A percentile compares a stretch with the other conserved stretches of the same genome.
These are phyloP conservation scores for Eurosta solidaginis DNA, from an alignment of 1,140 invertebrate species.

Conservation along the genomic window DNA sequence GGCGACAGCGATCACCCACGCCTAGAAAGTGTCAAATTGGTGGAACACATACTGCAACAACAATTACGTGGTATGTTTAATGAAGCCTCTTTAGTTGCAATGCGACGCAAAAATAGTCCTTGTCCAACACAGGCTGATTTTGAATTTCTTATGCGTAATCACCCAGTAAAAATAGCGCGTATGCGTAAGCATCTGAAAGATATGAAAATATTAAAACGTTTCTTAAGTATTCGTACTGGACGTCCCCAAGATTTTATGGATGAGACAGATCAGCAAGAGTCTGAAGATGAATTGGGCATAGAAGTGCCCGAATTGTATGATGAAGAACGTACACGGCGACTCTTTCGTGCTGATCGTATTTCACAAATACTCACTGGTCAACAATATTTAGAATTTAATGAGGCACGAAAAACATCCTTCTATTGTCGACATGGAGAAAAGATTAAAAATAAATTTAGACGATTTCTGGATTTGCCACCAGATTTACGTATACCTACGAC, in stretches of 20 bases:
- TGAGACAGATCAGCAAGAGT: constrained; percentile 51
- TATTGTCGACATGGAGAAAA: constrained; percentile 56
- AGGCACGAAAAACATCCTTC: constrained; percentile 56
- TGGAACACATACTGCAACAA: constrained; percentile 57
- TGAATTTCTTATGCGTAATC: constrained; percentile 57
- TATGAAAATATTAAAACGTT: constrained; percentile 51
- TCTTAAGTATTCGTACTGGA: constrained; percentile 51
- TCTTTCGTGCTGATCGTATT: constrained; percentile 57
- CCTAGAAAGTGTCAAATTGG: constrained; percentile 50
- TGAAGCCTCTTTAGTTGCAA: constrained; percentile 53
- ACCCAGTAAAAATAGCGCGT: constrained; percentile 54
- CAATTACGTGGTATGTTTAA: constrained; percentile 56
- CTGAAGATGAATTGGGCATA: constrained; percentile 53
- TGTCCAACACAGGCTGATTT: constrained; percentile 56
- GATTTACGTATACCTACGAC: constrained; percentile 52
- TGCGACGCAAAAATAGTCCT: constrained; percentile 52
- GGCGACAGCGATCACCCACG: constrained; percentile 54
- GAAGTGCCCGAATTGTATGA: constrained; percentile 54
- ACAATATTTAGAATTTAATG: constrained; percentile 55
- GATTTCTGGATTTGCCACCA: constrained; percentile 50
- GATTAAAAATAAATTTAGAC: constrained; percentile 56
- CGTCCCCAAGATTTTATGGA: constrained; percentile 50
- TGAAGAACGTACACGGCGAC: constrained; percentile 54
- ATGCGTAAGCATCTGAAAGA: constrained; percentile 57
- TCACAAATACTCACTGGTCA: constrained; percentile 55